Evolutionary conservation across 2,888 invertebrate genomes (phyloP).

Genomic region (Chironomus tentans): DNA sequence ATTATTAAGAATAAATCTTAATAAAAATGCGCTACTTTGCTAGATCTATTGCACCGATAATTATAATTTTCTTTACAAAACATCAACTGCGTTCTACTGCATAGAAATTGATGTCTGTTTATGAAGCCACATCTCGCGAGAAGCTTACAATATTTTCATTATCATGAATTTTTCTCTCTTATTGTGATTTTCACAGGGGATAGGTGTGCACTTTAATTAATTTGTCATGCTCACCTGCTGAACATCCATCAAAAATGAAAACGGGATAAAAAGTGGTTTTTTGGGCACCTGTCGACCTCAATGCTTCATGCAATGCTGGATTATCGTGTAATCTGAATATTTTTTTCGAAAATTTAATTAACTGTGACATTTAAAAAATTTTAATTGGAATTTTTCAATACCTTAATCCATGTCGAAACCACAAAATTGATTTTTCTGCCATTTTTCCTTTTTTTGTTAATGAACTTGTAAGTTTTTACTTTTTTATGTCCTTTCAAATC

Average conservation of each 20-base stretch:
- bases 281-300: slow-evolving; percentile 36
- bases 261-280: slow-evolving; percentile 48
- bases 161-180: no score
- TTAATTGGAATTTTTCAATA: neutral
- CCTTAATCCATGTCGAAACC: slow-evolving; percentile 63
- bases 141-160: no score
- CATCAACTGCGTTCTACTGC: no score
- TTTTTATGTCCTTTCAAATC: no score
- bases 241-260: slow-evolving; percentile 67
- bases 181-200: no score
- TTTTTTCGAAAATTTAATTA: neutral
- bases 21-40: no score
- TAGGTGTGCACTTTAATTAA: neutral
- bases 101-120: no score
- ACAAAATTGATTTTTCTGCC: slow-evolving; percentile 42
- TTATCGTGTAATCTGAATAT: slow-evolving; percentile 51
- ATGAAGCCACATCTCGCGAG: no score
- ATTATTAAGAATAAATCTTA: no score
- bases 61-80: no score
- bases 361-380: neutral
- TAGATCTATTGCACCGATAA: no score
- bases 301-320: slow-evolving; percentile 52
- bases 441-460: neutral
- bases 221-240: slow-evolving; percentile 49
- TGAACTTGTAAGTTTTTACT: no score